A percentile compares a stretch with the other conserved stretches of the same genome.
Conservation (phyloP, 2,797 vertebrate species). For the Acanthopagrus latus region DNA sequence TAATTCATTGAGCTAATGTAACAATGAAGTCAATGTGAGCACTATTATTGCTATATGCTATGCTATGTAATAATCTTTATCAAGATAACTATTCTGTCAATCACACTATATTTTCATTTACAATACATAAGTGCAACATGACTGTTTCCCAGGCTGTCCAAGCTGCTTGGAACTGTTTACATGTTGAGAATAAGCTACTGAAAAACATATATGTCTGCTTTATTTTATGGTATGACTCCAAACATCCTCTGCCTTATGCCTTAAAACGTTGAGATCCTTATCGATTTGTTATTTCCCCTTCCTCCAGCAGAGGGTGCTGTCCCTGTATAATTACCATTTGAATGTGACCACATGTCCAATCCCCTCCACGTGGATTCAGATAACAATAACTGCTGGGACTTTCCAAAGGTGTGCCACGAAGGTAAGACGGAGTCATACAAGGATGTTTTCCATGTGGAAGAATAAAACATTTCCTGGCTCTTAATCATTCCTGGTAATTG, state of each 20-base stretch:
- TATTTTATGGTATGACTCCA: not conserved
- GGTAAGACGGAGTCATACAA: not conserved
- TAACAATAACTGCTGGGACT: constrained; percentile 17
- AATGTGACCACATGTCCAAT: constrained; percentile 3
- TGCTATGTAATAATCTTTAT: not conserved
- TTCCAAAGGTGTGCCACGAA: constrained; percentile 42
- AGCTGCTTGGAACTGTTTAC: not conserved
- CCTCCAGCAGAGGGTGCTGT: constrained; percentile 72
- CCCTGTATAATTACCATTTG: constrained; percentile 13
- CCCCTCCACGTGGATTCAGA: constrained; percentile 17
- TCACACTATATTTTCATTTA: not conserved
- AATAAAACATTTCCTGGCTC: not conserved
- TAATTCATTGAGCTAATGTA: no score
- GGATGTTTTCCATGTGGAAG: not conserved
- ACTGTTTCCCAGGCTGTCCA: not conserved
- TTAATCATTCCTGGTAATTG: not conserved
- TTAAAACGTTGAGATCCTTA: not conserved
- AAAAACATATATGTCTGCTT: not conserved
- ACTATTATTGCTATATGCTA: not conserved
- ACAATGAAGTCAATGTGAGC: not conserved
- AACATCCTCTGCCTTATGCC: not conserved
- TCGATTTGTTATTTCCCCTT: not conserved
- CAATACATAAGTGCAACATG: not conserved
- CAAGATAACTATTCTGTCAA: not conserved
- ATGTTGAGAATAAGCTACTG: not conserved